These are phyloP conservation scores for Leptopilina syphax DNA, from an alignment of 2,888 invertebrate genomes.

Conservation along the genomic window DNA sequence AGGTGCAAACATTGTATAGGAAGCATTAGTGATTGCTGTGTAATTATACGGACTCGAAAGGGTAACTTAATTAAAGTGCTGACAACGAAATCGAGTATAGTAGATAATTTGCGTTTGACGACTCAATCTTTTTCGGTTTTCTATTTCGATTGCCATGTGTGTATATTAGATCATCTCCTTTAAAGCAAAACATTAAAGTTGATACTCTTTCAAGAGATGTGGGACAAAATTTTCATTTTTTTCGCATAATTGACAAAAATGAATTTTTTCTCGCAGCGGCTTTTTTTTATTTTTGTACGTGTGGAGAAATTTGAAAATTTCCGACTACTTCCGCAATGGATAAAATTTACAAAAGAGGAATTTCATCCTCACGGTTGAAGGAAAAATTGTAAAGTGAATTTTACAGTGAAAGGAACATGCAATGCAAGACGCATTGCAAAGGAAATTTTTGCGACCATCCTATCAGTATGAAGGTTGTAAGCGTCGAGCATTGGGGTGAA, in stretches of 20 bases:
- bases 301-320: too few relatives aligned
- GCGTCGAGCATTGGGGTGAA: conserved; percentile 51
- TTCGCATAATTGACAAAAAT: too few relatives aligned
- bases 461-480: conserved; percentile 49
- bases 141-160: too few relatives aligned
- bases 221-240: too few relatives aligned
- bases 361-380: too few relatives aligned
- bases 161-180: too few relatives aligned
- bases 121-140: conserved; percentile 1
- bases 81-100: not conserved
- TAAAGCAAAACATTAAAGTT: too few relatives aligned
- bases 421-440: conserved; percentile 24
- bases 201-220: too few relatives aligned
- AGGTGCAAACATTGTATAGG: conserved; percentile 4
- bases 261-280: too few relatives aligned
- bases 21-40: conserved; percentile 9
- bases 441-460: conserved; percentile 16
- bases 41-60: conserved; percentile 9
- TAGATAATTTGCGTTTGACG: conserved; percentile 3
- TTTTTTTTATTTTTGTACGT: too few relatives aligned
- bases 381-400: not conserved
- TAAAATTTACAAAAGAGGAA: too few relatives aligned
- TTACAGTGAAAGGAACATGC: not conserved
- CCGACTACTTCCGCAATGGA: too few relatives aligned
- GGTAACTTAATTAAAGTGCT: conserved; percentile 13